Evolutionary conservation across 2,797 vertebrate genomes (phyloP).

Genomic region (Intellagama lesueurii): DNA sequence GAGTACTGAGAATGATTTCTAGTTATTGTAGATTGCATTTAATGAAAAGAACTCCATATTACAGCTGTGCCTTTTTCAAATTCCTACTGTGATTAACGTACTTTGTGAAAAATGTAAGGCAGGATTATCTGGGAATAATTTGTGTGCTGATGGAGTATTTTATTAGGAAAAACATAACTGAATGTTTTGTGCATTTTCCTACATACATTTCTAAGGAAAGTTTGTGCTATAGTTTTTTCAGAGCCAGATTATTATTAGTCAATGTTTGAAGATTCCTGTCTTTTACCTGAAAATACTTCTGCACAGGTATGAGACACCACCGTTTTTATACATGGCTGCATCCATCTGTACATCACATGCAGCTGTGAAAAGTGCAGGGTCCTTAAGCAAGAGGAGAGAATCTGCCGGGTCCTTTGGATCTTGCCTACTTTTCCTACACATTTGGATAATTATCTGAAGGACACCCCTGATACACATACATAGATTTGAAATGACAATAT

Average conservation of each 20-base stretch:
- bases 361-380: not conserved
- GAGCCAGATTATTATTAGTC: conserved; percentile 1
- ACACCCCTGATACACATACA: not conserved
- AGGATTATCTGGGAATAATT: conserved; percentile 25
- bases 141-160: conserved; percentile 50
- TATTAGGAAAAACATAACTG: conserved; percentile 74
- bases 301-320: not conserved
- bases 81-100: not conserved
- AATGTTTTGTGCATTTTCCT: conserved; percentile 59
- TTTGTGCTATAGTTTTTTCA: conserved; percentile 38
- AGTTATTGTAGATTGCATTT: not conserved
- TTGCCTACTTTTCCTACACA: conserved; percentile 29
- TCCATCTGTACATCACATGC: not conserved
- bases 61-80: not conserved
- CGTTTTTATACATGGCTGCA: not conserved
- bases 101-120: not conserved
- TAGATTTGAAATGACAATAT: conserved; percentile 33
- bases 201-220: conserved; percentile 55
- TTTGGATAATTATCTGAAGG: conserved; percentile 5
- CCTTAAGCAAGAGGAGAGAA: not conserved
- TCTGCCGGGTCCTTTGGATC: not conserved
- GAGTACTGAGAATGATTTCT: not conserved
- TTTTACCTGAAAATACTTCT: not conserved
- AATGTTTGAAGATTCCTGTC: not conserved
- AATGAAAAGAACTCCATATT: conserved; percentile 1